These are phyloP conservation scores for Lutjanus campechanus DNA, from an alignment of 2,797 vertebrate genomes.

Conservation along the genomic window DNA sequence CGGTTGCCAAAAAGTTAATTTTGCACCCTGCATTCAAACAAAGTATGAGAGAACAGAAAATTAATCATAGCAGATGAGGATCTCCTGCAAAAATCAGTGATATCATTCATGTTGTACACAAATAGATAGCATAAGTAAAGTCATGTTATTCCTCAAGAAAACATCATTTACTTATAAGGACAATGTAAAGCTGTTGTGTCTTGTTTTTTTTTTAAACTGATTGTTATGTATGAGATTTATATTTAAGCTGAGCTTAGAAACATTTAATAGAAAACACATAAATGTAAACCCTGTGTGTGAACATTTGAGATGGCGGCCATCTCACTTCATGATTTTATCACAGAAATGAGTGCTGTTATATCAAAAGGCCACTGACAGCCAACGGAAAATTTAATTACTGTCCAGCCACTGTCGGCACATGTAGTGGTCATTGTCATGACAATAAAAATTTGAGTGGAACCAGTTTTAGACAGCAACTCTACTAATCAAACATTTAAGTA, in stretches of 20 bases:
- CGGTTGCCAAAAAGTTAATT: too few relatives aligned
- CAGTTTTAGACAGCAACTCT: background rate
- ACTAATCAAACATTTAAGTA: background rate
- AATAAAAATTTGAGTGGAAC: background rate
- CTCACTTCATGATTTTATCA: too few relatives aligned
- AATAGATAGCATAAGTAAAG: background rate
- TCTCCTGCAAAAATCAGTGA: too few relatives aligned
- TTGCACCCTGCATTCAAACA: too few relatives aligned
- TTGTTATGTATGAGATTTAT: background rate
- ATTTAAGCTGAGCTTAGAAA: background rate
- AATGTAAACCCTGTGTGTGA: background rate
- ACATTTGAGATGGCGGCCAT: background rate
- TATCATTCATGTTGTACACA: background rate
- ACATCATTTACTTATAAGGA: background rate
- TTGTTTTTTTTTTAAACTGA: background rate
- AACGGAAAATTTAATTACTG: background rate
- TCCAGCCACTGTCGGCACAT: background rate
- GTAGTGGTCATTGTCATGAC: background rate
- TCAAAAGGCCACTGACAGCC: background rate
- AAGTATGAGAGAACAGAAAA: background rate
- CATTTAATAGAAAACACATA: background rate
- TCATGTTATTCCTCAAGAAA: background rate
- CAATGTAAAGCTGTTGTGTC: background rate
- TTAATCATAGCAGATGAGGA: background rate
- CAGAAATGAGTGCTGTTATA: background rate